Conservation (phyloP, 1,140 invertebrate genomes). For the Bombus haemorrhoidalis region DNA sequence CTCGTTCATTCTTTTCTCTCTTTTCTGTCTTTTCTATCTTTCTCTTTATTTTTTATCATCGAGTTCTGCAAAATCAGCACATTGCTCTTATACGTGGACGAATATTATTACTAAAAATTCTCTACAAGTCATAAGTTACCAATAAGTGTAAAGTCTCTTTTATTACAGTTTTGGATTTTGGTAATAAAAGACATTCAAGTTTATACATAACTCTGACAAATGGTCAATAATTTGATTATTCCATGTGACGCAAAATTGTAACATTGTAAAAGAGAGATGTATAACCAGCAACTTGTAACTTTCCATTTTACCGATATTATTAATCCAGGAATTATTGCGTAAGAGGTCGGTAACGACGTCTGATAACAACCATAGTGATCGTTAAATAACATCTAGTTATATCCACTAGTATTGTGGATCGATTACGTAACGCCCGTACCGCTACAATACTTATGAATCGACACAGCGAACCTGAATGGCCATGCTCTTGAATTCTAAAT, state of each 20-base stretch:
- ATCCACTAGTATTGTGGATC: background rate
- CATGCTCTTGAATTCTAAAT: constrained; percentile 37
- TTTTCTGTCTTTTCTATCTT: background rate
- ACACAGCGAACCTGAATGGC: constrained; percentile 18
- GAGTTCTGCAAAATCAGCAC: no score
- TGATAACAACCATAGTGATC: background rate
- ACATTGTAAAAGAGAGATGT: no score
- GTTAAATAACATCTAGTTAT: constrained; percentile 15
- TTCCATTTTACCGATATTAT: background rate
- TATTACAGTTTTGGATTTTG: no score
- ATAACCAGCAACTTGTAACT: no score
- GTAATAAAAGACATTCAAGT: background rate
- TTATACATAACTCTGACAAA: background rate
- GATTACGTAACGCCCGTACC: constrained; percentile 13
- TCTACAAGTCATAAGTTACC: no score
- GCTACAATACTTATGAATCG: constrained; percentile 36
- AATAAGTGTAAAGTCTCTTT: no score
- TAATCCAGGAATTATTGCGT: background rate
- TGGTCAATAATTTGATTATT: no score
- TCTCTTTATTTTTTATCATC: background rate
- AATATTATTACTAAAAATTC: no score
- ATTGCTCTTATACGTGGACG: no score
- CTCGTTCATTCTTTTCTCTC: background rate
- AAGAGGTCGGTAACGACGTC: background rate
- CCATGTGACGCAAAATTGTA: no score